A percentile compares a stretch with the other conserved stretches of the same genome.
Evolutionary conservation across 2,888 invertebrate species (phyloP).

Genomic region (Chymomyza procnemis): DNA sequence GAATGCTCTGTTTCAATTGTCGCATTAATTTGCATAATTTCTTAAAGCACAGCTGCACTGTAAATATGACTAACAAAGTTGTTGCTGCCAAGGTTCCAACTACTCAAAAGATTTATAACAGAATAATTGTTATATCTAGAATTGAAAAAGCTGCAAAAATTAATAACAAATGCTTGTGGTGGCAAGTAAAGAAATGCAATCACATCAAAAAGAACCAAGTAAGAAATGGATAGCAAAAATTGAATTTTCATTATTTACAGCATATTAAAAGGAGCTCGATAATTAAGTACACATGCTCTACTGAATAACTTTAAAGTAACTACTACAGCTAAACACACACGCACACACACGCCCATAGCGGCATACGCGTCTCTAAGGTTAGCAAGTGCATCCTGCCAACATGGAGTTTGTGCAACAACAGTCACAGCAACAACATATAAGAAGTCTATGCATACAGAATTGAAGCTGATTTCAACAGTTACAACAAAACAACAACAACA

Average conservation of each 20-base stretch:
- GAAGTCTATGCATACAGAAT: neutral
- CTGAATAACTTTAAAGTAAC: neutral
- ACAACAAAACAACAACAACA: neutral
- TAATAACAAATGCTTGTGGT: constrained; percentile 21
- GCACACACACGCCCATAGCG: neutral
- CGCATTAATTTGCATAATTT: constrained; percentile 53
- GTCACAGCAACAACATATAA: constrained; percentile 3
- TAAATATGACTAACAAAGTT: constrained; percentile 15
- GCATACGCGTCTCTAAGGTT: neutral
- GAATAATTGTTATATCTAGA: constrained; percentile 38
- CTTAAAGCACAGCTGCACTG: neutral
- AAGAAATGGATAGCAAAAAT: constrained; percentile 45
- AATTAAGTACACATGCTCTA: neutral
- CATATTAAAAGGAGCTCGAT: constrained; percentile 55
- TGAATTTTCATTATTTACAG: constrained; percentile 70
- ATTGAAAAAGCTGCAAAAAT: constrained; percentile 24
- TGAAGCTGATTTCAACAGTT: neutral
- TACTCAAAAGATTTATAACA: constrained; percentile 44
- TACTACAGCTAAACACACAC: neutral
- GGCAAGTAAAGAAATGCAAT: constrained; percentile 40
- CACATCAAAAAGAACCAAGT: constrained; percentile 16
- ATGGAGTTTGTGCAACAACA: constrained; percentile 55
- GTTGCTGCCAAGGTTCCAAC: too few species aligned
- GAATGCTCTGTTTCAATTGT: constrained; percentile 16
- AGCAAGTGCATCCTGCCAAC: constrained; percentile 25